Evolutionary conservation across 2,888 invertebrate species (phyloP).

Genomic region (Acrocyrtus sp.): DNA sequence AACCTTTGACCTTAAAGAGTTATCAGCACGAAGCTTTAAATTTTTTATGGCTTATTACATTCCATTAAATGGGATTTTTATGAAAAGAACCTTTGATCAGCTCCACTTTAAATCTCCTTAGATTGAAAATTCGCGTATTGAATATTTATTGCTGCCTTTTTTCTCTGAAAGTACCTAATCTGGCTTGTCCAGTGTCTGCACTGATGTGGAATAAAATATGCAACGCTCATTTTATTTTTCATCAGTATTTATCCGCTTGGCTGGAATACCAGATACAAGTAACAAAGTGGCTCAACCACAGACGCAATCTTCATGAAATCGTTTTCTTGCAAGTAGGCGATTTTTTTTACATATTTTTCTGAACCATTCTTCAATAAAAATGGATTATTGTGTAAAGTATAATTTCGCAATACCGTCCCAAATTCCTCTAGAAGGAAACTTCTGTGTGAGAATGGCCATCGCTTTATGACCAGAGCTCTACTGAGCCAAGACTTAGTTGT

Average conservation of each 20-base stretch:
- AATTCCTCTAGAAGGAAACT: slow-evolving; percentile 25
- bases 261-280: neutral
- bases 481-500: slow-evolving; percentile 25
- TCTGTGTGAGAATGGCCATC: slow-evolving; percentile 2
- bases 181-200: neutral
- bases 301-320: no score
- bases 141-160: no score
- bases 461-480: slow-evolving; percentile 23
- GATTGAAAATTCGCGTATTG: no score
- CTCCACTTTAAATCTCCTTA: neutral
- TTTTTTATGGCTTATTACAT: no score
- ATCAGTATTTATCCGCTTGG: neutral
- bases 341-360: neutral
- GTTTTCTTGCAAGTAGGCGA: neutral
- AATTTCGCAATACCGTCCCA: neutral
- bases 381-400: neutral
- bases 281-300: neutral
- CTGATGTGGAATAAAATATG: neutral
- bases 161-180: neutral
- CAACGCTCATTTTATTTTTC: neutral
- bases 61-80: neutral
- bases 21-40: no score
- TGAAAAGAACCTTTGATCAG: neutral
- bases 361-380: neutral
- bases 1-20: no score